phyloP scores from a whole-genome alignment of 2,888 invertebrate genomes.

The Charanyca ferruginea region DNA sequence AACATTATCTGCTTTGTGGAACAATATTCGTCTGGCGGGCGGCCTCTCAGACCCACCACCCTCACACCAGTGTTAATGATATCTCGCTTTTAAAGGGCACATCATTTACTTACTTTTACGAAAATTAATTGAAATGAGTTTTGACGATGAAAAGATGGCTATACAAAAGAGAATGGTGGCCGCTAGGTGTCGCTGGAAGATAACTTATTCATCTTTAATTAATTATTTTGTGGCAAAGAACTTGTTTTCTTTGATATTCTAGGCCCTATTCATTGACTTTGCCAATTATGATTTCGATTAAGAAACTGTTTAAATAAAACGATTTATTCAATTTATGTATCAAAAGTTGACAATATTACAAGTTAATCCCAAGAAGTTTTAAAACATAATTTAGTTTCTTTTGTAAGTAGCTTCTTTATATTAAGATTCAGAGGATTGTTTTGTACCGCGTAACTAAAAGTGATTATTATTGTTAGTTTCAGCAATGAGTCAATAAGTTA shows the following conservation, averaged over 20 bases:
- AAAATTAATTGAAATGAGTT: slow-evolving; percentile 91
- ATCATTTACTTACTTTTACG: slow-evolving; percentile 90
- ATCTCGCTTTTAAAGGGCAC: slow-evolving; percentile 90
- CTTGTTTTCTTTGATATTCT: slow-evolving; percentile 85
- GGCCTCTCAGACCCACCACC: slow-evolving; percentile 62
- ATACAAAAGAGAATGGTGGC: slow-evolving; percentile 87
- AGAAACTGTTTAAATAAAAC: slow-evolving; percentile 74
- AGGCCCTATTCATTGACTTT: slow-evolving; percentile 78
- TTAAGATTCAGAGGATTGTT: slow-evolving; percentile 13
- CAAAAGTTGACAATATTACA: slow-evolving; percentile 45
- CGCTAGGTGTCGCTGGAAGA: slow-evolving; percentile 89
- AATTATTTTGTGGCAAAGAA: slow-evolving; percentile 88
- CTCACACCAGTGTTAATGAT: slow-evolving; percentile 87
- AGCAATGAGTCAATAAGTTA: background rate
- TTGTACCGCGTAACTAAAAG: slow-evolving; percentile 7
- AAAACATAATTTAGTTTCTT: slow-evolving; percentile 29
- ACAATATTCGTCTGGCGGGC: slow-evolving; percentile 46
- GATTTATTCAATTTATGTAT: slow-evolving; percentile 54
- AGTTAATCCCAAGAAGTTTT: slow-evolving; percentile 27
- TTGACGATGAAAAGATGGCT: slow-evolving; percentile 89
- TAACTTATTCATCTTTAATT: slow-evolving; percentile 90
- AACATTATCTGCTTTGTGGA: slow-evolving; percentile 34
- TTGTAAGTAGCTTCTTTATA: slow-evolving; percentile 7
- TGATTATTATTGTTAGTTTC: background rate
- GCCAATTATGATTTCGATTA: slow-evolving; percentile 82